Evolutionary conservation across 1,140 invertebrate genomes (phyloP), one percentile per base, ranked within the genome.

Genomic region (Pseudomyrmex dendroicus): DNA sequence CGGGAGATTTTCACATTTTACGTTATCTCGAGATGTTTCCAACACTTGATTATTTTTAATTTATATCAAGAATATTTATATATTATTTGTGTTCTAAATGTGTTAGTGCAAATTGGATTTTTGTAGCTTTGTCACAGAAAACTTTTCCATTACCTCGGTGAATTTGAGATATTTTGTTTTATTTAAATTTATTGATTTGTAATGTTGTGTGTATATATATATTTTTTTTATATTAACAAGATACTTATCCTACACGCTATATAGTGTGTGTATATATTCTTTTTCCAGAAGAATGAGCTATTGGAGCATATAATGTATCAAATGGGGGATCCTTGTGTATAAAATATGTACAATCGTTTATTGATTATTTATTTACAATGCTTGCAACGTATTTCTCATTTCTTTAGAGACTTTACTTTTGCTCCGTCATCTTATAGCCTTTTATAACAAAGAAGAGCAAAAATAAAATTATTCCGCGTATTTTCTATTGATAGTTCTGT

Each of bases 281-380:
- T 35, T 84, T 92, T 90, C 86, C 85, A 85, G 89, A 89, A 91
- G 89, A 90, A 86, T 91, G 88, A 91, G 89, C 86, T 92, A 94
- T 90, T 94, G 90, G 92, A 92, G 91, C 93, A 91, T 84, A 91
- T 92, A 91, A 92, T 91, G 85, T 88, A 84, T 86, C 73, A 80
- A 76, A 84, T 82, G 25, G 44, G 68, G 73, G 82, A 80, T 76
- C 46, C 74, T 44, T 78, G 46, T 83, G 72, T 74, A 72, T n/a
- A 9, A 78, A 73, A 82, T 86, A 86, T 74, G 70, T 72, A 84
- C 86, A 88, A 87, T 87, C 84, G 89, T 87, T 83, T 92, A 92
- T 92, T 89, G 91, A 92, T 92, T 91, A 91, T 90, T 83, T 88
- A 73, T 72, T 73, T 48, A 56, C 48, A 52, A 72, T 70, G 68